Conservation (phyloP, 2,113 vertebrate species). For the Australoheros scitulus region DNA sequence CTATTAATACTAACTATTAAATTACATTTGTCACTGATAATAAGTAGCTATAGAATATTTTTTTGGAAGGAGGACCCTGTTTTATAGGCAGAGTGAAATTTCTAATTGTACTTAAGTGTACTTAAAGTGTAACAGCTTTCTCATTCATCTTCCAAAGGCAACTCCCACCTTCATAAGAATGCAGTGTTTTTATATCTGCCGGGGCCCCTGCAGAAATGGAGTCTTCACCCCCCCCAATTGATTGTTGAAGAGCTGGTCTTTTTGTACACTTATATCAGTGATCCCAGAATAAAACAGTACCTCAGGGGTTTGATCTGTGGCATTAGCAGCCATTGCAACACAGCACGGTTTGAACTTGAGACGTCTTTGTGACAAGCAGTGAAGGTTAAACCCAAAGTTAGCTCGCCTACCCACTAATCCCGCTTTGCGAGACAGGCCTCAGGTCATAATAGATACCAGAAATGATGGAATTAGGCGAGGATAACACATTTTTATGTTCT, state of each 20-base stretch:
- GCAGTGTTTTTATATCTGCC: neutral
- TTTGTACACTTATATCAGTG: constrained; percentile 1
- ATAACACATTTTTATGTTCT: constrained; percentile 37
- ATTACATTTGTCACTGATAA: neutral
- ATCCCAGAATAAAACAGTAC: constrained; percentile 11
- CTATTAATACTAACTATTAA: neutral
- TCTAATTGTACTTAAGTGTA: neutral
- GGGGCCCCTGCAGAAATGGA: neutral
- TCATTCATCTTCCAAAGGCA: neutral
- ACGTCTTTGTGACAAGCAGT: constrained; percentile 44
- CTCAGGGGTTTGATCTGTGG: neutral
- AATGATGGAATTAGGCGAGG: constrained; percentile 42
- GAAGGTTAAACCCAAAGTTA: constrained; percentile 46
- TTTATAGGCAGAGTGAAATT: neutral
- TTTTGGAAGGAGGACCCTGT: neutral
- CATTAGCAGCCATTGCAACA: constrained; percentile 25
- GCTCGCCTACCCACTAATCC: constrained; percentile 39
- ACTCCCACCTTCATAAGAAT: neutral
- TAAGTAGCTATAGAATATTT: neutral
- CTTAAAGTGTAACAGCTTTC: neutral
- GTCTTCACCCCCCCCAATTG: neutral
- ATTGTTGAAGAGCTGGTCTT: constrained; percentile 1
- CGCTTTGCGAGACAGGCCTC: constrained; percentile 29
- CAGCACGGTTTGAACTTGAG: constrained; percentile 38
- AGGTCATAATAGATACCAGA: constrained; percentile 27